These are phyloP conservation scores for Amitus sp. DNA, from an alignment of 2,888 invertebrate species.

Conservation along the genomic window DNA sequence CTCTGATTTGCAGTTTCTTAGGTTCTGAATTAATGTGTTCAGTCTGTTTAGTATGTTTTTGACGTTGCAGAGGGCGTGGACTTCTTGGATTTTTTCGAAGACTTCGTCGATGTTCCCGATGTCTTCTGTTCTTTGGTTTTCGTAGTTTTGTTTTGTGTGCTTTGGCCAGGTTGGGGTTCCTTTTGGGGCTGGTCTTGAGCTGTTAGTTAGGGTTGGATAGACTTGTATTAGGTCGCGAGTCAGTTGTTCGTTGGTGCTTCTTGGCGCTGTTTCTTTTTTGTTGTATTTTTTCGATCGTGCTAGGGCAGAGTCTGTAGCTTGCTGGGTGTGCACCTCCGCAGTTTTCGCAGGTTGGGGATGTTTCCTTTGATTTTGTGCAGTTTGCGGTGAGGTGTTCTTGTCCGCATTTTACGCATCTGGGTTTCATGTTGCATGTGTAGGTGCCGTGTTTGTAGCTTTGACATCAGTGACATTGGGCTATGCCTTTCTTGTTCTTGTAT, in stretches of 20 bases:
- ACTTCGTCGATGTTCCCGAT: too few species aligned
- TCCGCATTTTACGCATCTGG: slow-evolving; percentile 19
- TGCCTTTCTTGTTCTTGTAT: slow-evolving; percentile 15
- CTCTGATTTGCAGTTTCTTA: too few species aligned
- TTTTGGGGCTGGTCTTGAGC: too few species aligned
- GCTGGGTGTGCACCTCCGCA: slow-evolving; percentile 18
- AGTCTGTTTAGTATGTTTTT: too few species aligned
- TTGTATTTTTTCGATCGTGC: not conserved
- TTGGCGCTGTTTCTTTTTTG: not conserved
- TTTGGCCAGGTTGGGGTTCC: too few species aligned
- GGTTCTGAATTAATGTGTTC: too few species aligned
- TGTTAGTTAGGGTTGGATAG: too few species aligned
- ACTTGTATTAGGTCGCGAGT: too few species aligned
- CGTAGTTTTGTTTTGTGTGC: too few species aligned
- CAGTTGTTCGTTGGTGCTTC: not conserved
- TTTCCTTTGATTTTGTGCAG: not conserved
- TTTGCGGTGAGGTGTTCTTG: slow-evolving; percentile 7
- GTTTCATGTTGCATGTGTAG: slow-evolving; percentile 1
- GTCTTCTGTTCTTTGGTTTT: too few species aligned
- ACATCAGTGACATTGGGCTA: slow-evolving; percentile 21
- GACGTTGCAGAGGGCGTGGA: too few species aligned
- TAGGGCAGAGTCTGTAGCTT: slow-evolving; percentile 8
- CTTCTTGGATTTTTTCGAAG: too few species aligned
- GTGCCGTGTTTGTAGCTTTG: slow-evolving; percentile 17
- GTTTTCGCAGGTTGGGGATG: slow-evolving; percentile 5